phyloP scores from a whole-genome alignment of 2,888 invertebrate species.

The Tiphia femorata region DNA sequence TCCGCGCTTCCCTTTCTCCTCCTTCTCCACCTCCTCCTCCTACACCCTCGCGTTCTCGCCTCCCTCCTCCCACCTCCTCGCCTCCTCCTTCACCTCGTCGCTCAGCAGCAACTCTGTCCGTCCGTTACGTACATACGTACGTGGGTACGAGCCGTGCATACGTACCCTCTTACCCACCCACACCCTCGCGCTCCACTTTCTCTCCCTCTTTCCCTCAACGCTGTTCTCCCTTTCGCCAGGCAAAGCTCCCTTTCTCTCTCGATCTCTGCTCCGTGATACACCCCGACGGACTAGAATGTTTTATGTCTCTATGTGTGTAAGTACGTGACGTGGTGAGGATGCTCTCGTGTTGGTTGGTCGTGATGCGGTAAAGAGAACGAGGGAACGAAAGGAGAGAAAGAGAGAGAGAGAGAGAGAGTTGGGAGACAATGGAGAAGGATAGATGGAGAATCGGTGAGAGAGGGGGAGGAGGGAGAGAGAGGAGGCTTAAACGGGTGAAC shows the following conservation, averaged over 20 bases:
- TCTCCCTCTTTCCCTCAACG: background rate
- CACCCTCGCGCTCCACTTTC: background rate
- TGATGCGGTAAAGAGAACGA: no score
- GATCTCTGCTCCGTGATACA: no score
- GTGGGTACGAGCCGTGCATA: no score
- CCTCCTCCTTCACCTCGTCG: background rate
- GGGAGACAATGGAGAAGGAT: background rate
- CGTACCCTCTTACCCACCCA: background rate
- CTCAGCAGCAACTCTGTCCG: constrained; percentile 5
- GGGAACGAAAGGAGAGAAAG: constrained; percentile 18
- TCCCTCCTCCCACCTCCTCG: background rate
- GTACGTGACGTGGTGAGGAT: no score
- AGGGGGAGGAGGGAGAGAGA: no score
- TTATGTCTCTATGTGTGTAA: no score
- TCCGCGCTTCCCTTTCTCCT: no score
- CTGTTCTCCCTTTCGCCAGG: background rate
- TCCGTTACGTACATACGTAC: background rate
- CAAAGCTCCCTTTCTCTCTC: background rate
- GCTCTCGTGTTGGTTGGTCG: no score
- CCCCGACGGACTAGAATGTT: no score
- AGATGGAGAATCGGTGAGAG: no score
- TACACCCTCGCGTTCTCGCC: no score
- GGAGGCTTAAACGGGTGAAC: constrained; percentile 47
- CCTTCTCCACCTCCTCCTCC: constrained; percentile 1
- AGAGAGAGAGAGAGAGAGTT: constrained; percentile 9